These are phyloP conservation scores for Aythya baeri DNA, from an alignment of 2,113 vertebrate genomes.

Conservation along the genomic window DNA sequence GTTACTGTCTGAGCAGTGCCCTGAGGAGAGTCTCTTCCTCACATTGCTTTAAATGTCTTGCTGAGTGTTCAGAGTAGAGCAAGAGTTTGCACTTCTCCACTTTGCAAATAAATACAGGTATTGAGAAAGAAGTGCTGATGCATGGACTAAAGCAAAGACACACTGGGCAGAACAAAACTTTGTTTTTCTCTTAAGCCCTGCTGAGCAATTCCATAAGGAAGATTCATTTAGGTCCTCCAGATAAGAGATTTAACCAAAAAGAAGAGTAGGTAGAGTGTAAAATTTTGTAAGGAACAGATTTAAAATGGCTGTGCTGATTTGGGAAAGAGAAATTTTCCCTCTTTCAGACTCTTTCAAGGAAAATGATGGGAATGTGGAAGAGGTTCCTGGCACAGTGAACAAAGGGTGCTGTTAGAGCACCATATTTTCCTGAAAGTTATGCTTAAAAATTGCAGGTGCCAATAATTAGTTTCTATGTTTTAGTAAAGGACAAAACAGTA, in stretches of 20 bases:
- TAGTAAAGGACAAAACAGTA: not conserved
- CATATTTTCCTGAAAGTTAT: not conserved
- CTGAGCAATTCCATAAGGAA: not conserved
- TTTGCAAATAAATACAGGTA: not conserved
- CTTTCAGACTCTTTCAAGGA: not conserved
- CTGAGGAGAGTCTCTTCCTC: not conserved
- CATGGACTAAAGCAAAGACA: not conserved
- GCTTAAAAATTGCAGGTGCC: not conserved
- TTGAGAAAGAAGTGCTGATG: not conserved
- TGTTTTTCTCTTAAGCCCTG: not conserved
- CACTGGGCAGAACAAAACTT: not conserved
- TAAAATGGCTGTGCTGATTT: not conserved
- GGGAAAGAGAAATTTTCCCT: not conserved
- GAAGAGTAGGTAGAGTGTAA: not conserved
- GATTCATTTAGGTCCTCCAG: not conserved
- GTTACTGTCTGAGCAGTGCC: not conserved
- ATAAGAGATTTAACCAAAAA: not conserved
- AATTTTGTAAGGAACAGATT: not conserved
- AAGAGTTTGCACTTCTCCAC: not conserved
- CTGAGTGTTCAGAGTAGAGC: not conserved
- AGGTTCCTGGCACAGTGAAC: not conserved
- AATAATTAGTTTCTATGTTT: not conserved
- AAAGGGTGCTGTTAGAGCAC: not conserved
- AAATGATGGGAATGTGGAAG: not conserved
- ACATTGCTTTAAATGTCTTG: not conserved